Percentiles rank a stretch among this genome's conserved stretches.
Conservation (phyloP, 1,140 invertebrate species). For the Drosophila asahinai region DNA sequence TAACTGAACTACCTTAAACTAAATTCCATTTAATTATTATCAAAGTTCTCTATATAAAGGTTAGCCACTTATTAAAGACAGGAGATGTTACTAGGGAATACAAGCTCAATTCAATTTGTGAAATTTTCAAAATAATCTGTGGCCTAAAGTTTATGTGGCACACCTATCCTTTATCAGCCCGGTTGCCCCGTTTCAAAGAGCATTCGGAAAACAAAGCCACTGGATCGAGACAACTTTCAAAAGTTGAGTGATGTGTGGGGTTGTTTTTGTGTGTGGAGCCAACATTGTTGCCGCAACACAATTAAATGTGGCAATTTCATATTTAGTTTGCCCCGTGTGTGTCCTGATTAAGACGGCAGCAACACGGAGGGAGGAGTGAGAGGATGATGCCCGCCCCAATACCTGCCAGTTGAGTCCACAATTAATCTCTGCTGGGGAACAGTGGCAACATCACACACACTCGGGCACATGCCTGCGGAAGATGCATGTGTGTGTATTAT, state of each 20-base stretch:
- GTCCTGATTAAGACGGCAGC: constrained; percentile 47
- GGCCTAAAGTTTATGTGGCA: too few species aligned
- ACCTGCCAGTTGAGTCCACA: constrained; percentile 41
- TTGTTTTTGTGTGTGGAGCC: constrained; percentile 1
- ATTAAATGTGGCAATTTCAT: constrained; percentile 78
- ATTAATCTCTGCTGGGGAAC: constrained; percentile 43
- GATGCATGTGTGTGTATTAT: constrained; percentile 62
- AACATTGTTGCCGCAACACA: constrained; percentile 60
- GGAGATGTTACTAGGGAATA: too few species aligned
- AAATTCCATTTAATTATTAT: not conserved
- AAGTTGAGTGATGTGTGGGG: not conserved
- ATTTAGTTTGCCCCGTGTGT: constrained; percentile 50
- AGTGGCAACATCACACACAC: constrained; percentile 17
- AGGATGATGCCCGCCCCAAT: constrained; percentile 23
- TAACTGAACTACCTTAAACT: not conserved
- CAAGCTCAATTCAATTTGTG: not conserved
- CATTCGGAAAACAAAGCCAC: not conserved
- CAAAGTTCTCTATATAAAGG: not conserved
- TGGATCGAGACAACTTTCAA: constrained; percentile 19
- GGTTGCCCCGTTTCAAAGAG: not conserved
- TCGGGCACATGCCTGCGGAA: constrained; percentile 15
- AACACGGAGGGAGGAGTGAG: not conserved
- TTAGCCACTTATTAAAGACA: too few species aligned
- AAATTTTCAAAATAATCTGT: too few species aligned
- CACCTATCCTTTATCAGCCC: too few species aligned